Evolutionary conservation across 2,113 vertebrate genomes (phyloP), one percentile per base, ranked within the genome.

Genomic region (Forbesichthys papilliferus): DNA sequence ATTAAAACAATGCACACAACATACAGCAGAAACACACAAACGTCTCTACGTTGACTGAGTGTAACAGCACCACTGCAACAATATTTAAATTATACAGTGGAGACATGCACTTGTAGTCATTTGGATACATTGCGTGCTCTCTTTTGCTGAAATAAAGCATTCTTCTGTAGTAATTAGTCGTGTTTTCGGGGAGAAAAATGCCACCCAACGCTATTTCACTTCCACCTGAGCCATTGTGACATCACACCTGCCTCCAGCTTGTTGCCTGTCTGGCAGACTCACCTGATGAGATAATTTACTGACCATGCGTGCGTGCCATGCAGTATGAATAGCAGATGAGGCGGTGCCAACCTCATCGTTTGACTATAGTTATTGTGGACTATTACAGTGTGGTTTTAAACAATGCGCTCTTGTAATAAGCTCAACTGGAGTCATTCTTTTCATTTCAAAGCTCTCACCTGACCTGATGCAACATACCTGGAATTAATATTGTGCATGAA

Each of bases 321-420:
- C 27, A 27, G 27, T 27, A 78, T 66, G 70, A 75, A 64, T 66
- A 83, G 74, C 84, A 82, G 78, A 66, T 36, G 65, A 83, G 72
- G 36, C 66, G 20, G 54, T n/a, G 71, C 69, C 73, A 67, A 82
- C 76, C 78, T 87, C 80, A 81, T 86, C 61, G 65, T 74, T 48
- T 42, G 76, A 74, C 65, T 57, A 36, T 47, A 77, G 66, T 62
- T 18, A 16, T 42, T 18, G 54, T 67, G 18, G 73, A 81, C 72
- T 49, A 52, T 48, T 77, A 79, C 78, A 84, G 73, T 84, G 80
- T 80, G 69, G 61, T 64, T 27, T 81, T 64, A 79, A 84, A 87
- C 81, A 87, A 84, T 87, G 76, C 69, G 9, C 61, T 79, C 74
- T 86, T 62, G 61, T 82, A 79, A 89, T 83, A 64, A 80, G 80